Conservation (phyloP, 2,888 invertebrate genomes). For the Leptinotarsa haldemani region DNA sequence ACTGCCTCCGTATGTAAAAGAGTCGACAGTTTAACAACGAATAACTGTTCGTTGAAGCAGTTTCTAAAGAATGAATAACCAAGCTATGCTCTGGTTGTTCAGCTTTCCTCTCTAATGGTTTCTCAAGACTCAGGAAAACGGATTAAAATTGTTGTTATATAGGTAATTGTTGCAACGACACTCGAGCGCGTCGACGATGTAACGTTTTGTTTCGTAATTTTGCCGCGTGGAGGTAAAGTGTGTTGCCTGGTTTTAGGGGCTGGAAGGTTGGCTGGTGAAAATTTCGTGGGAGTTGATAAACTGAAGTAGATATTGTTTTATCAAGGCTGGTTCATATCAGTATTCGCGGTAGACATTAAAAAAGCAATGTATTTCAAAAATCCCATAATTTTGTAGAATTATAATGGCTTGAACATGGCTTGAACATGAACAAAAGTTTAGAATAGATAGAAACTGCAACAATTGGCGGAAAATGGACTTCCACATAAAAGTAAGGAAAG, state of each 20-base stretch:
- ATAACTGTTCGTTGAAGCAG: not conserved
- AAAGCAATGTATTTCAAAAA: too few species aligned
- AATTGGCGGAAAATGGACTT: too few species aligned
- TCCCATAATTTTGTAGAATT: too few species aligned
- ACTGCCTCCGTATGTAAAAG: conserved; percentile 12
- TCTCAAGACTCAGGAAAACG: conserved; percentile 25
- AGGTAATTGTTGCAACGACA: conserved; percentile 18
- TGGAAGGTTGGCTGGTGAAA: not conserved
- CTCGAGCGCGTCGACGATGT: conserved; percentile 25
- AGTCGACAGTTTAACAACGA: not conserved
- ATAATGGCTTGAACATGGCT: too few species aligned
- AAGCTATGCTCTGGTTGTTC: conserved; percentile 33
- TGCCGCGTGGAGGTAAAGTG: conserved; percentile 33
- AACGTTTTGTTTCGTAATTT: conserved; percentile 32
- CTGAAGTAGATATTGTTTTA: too few species aligned
- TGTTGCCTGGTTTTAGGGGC: conserved; percentile 26
- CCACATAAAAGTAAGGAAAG: too few species aligned
- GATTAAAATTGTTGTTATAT: conserved; percentile 16
- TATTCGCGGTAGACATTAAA: too few species aligned
- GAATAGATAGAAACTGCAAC: too few species aligned
- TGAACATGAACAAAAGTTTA: too few species aligned
- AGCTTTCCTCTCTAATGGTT: conserved; percentile 37
- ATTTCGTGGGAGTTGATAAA: too few species aligned
- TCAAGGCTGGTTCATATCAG: too few species aligned
- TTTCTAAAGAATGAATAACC: conserved; percentile 13